These are phyloP conservation scores for Corydoras sp. DNA, from an alignment of 2,113 vertebrate species.

Conservation along the genomic window DNA sequence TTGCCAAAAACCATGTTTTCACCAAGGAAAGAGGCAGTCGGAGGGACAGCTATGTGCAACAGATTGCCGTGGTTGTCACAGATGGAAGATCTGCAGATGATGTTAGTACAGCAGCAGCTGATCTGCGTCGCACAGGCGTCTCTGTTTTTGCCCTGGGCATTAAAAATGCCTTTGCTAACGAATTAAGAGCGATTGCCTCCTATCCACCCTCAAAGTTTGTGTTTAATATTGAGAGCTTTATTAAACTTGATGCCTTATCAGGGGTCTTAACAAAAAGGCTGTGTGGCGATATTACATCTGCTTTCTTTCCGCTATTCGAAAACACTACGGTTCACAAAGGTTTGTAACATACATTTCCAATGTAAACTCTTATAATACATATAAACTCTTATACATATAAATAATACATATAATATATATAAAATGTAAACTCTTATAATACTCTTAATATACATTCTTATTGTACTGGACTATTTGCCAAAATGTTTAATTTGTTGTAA, in stretches of 20 bases:
- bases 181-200: constrained; percentile 66
- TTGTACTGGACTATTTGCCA: too few species aligned
- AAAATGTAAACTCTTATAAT: too few species aligned
- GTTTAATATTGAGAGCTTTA: constrained; percentile 59
- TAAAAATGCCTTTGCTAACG: constrained; percentile 44
- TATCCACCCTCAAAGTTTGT: constrained; percentile 64
- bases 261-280: constrained; percentile 59
- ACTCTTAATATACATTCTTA: too few species aligned
- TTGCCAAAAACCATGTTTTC: constrained; percentile 59
- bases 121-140: constrained; percentile 59
- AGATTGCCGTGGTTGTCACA: constrained; percentile 75
- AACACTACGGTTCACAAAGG: constrained; percentile 12
- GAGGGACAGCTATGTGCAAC: constrained; percentile 52
- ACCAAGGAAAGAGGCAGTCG: constrained; percentile 59
- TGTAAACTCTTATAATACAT: too few species aligned
- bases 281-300: constrained; percentile 59
- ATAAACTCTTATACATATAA: too few species aligned
- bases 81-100: constrained; percentile 67
- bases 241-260: constrained; percentile 58
- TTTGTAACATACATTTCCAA: not conserved
- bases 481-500: too few species aligned
- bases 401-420: too few species aligned
- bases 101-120: constrained; percentile 51
- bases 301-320: not conserved
- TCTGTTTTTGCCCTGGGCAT: constrained; percentile 68